Evolutionary conservation across 2,113 vertebrate genomes (phyloP), one percentile per base, ranked within the genome.

Genomic region (Centropristis striata): DNA sequence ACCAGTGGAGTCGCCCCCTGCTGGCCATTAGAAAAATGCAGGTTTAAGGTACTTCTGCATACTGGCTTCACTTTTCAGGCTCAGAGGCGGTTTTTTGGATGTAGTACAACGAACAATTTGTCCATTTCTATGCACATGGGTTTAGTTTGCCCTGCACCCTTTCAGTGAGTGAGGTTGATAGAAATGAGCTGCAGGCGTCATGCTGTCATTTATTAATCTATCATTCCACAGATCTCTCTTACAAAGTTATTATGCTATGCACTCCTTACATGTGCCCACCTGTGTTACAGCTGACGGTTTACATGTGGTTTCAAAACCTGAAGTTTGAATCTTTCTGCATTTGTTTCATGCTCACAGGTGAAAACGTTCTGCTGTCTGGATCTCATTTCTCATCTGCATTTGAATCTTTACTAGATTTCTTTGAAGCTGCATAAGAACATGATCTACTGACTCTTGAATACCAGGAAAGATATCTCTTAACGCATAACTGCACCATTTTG

Each of bases 311-410:
- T 64, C 36, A 0, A 44, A 85, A 63, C 28, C 53, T 44, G 14
- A 25, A 39, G 32, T 81, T 41, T 72, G 16, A 84, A 84, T 80
- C 75, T 65, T 59, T 76, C 53, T 66, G 60, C 49, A 42, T 2
- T 10, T 41, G 65, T 81, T 83, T 80, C 66, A 78, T 27, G n/a
- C 71, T 81, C 67, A 36, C 42, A 60, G 80, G 73, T 69, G 84
- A 71, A 66, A 84, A 83, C 25, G 28, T 46, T 73, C 69, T 41
- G 71, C 77, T 53, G 80, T 71, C 85, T 81, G 71, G 76, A 82
- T 64, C 77, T 70, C 71, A 82, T 92, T 78, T 82, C 83, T 73
- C 70, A 78, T 75, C 78, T 23, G 6, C 39, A 27, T 4, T 49
- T 36, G 37, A 32, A 32, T 32, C 32, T 32, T 32, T 32, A 32